Base-by-base conservation (phyloP, 2,113 vertebrate genomes). In the Daboia siamensis region DNA sequence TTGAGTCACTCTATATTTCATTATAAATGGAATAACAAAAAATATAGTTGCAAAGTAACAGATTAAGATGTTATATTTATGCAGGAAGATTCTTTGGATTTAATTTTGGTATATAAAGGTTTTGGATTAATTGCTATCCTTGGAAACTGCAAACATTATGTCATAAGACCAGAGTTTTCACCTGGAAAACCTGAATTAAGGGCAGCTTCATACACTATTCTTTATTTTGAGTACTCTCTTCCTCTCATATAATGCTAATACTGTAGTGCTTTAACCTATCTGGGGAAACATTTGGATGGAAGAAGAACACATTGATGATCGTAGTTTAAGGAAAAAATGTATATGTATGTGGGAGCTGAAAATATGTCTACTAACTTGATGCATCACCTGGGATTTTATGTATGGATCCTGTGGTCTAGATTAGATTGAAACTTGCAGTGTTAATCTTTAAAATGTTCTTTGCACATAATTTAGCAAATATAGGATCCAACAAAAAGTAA, bases 51-150 rank as follows among this genome's bases (percentile, higher is more conserved):
- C 87, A 69, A 93, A 96, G 94, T 92, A 61, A 95, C 95, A 92
- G 93, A 86, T 74, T 94, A 94, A 94, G 46, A 48, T 94, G 93
- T 93, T 92, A 95, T 94, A 61, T 94, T 96, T 93, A 94, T 93
- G 61, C 93, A 86, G 57, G 33, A 95, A 80, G 87, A 92, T 86
- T 48, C 39, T n/a, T 55, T 51, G 33, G 56, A 90, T 89, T 94
- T 91, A 87, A 85, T 96, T 87, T 91, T 94, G 95, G 88, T 87
- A 94, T 90, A 80, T 23, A 44, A 87, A 57, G 0, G 0, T 93
- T 95, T 94, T 91, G 61, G 33, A 90, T 74, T 88, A 69, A 93
- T 92, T 91, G 94, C 94, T 56, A 90, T 20, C 64, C 87, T 93
- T 93, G 93, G 93, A 95, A 92, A 94, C 93, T 91, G 57, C 39